These are phyloP conservation scores for Petroica traversi DNA, from an alignment of 2,113 vertebrate genomes.

Conservation along the genomic window DNA sequence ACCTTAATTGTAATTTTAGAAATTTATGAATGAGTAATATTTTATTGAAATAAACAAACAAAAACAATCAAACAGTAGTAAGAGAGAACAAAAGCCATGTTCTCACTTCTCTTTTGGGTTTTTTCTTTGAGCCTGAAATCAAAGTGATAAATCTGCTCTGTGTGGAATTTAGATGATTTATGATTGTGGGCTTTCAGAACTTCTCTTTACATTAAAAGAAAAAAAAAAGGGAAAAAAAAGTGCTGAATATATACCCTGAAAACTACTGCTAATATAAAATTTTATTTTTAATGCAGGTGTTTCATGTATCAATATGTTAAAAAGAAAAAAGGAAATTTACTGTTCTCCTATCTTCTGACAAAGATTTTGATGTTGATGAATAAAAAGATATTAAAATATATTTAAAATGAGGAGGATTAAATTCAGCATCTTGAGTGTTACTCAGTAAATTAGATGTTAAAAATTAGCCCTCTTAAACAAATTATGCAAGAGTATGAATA, in stretches of 20 bases:
- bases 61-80: background rate
- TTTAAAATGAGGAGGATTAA: background rate
- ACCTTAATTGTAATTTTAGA: background rate
- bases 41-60: background rate
- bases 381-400: background rate
- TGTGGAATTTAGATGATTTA: background rate
- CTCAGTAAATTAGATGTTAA: background rate
- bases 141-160: background rate
- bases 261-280: background rate
- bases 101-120: background rate
- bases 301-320: background rate
- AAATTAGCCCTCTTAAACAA: background rate
- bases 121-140: background rate
- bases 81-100: background rate
- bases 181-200: background rate
- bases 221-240: background rate
- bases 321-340: background rate
- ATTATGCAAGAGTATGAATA: background rate
- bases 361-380: background rate
- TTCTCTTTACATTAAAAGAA: background rate
- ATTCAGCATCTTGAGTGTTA: background rate
- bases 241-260: background rate
- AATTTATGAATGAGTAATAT: background rate
- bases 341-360: background rate
- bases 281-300: background rate